A percentile compares a stretch with the other conserved stretches of the same genome.
These are phyloP conservation scores for Neoitamus cyanurus DNA, from an alignment of 2,888 invertebrate genomes.

Conservation along the genomic window DNA sequence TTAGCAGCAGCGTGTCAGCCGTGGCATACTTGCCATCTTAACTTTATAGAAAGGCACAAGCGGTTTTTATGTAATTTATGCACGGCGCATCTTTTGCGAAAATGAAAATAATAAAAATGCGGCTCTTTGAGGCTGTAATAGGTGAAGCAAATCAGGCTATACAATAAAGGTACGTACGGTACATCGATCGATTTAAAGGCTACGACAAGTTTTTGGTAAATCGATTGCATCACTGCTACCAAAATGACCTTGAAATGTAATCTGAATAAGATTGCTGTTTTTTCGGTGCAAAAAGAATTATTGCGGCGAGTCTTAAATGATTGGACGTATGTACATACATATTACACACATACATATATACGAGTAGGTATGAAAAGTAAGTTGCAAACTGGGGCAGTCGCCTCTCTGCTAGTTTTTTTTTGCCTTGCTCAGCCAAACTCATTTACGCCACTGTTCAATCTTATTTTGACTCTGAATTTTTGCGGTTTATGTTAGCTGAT, in stretches of 20 bases:
- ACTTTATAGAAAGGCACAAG: neutral
- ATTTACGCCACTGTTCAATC: neutral
- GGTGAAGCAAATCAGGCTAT: neutral
- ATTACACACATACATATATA: too few species aligned
- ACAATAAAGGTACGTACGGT: neutral
- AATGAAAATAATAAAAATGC: neutral
- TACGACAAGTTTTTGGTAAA: neutral
- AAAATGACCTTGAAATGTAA: neutral
- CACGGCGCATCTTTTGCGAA: neutral
- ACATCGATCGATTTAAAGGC: neutral
- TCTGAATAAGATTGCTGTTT: neutral
- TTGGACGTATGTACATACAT: neutral
- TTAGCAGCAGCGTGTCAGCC: neutral
- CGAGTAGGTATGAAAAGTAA: too few species aligned
- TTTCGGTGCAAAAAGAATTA: neutral
- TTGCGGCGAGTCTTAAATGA: too few species aligned
- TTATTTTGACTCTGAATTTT: neutral
- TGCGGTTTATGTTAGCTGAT: neutral
- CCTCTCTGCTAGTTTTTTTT: neutral
- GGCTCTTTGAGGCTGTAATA: neutral
- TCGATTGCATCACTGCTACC: neutral
- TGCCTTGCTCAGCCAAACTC: neutral
- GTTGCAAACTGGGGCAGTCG: neutral
- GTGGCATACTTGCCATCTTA: neutral
- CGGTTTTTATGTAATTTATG: neutral